phyloP scores from a whole-genome alignment of 2,888 invertebrate species.

The Torymus tubicola region DNA sequence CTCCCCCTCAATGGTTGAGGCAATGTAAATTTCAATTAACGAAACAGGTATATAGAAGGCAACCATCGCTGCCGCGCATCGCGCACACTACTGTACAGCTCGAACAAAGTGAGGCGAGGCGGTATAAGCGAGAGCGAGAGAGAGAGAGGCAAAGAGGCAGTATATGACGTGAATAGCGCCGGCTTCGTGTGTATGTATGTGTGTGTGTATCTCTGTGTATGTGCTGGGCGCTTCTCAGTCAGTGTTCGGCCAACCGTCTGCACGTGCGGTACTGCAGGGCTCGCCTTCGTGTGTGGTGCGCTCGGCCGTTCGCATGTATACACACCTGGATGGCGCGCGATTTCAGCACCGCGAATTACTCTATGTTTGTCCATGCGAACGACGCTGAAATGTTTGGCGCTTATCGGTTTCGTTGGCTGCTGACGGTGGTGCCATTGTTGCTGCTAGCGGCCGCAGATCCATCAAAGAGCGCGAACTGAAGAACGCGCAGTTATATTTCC shows the following conservation, averaged over 20 bases:
- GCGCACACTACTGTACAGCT: background rate
- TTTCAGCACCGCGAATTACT: background rate
- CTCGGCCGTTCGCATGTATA: too few relatives aligned
- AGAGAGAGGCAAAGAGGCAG: too few relatives aligned
- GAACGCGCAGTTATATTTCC: background rate
- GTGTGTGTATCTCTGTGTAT: too few relatives aligned
- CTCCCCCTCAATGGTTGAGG: background rate
- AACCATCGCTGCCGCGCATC: too few relatives aligned
- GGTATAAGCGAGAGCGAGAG: too few relatives aligned
- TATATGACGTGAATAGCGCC: too few relatives aligned
- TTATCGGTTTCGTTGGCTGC: background rate
- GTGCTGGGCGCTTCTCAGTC: background rate
- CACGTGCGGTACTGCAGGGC: slow-evolving; percentile 4
- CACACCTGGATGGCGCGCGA: background rate
- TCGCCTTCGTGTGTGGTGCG: too few relatives aligned
- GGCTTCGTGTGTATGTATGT: too few relatives aligned
- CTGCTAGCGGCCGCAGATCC: background rate
- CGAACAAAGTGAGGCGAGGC: too few relatives aligned
- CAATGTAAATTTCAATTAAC: slow-evolving; percentile 34
- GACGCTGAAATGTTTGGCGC: too few relatives aligned
- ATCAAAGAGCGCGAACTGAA: background rate
- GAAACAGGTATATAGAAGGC: background rate
- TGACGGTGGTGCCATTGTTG: too few relatives aligned
- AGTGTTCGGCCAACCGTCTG: slow-evolving; percentile 27
- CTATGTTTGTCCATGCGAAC: too few relatives aligned